Evolutionary conservation across 2,888 invertebrate species (phyloP).

Genomic region (Papilio gigon): DNA sequence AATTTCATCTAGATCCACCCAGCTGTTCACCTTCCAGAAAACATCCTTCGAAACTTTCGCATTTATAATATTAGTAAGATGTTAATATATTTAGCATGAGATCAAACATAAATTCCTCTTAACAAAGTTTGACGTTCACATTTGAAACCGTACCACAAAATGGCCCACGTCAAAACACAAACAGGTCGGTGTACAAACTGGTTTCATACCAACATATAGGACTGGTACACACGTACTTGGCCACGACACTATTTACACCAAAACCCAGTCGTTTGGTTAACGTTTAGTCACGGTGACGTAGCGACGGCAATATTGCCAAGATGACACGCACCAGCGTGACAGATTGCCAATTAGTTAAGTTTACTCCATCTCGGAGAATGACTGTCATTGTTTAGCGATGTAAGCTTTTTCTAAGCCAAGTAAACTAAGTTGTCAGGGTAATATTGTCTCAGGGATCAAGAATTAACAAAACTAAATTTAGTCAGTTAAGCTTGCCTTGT

Average conservation of each 20-base stretch:
- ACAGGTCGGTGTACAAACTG: constrained; percentile 6
- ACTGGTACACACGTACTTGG: background rate
- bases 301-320: constrained; percentile 1
- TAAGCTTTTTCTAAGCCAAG: background rate
- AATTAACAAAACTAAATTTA: background rate
- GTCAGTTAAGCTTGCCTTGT: background rate
- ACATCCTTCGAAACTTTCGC: too few species aligned
- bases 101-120: background rate
- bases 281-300: background rate
- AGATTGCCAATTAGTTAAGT: constrained; percentile 18
- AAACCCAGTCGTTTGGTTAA: constrained; percentile 7
- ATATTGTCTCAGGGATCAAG: background rate
- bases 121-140: background rate
- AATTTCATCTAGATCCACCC: too few species aligned
- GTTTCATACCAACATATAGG: constrained; percentile 11
- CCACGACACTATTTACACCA: constrained; percentile 7
- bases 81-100: background rate
- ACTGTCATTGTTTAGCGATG: constrained; percentile 2
- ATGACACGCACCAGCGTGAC: background rate
- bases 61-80: too few species aligned
- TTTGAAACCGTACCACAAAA: constrained; percentile 4
- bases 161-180: constrained; percentile 2
- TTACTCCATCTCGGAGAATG: background rate
- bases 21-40: too few species aligned
- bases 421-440: background rate